Conservation (phyloP, 2,888 invertebrate species). For the Onchidella celtica region DNA sequence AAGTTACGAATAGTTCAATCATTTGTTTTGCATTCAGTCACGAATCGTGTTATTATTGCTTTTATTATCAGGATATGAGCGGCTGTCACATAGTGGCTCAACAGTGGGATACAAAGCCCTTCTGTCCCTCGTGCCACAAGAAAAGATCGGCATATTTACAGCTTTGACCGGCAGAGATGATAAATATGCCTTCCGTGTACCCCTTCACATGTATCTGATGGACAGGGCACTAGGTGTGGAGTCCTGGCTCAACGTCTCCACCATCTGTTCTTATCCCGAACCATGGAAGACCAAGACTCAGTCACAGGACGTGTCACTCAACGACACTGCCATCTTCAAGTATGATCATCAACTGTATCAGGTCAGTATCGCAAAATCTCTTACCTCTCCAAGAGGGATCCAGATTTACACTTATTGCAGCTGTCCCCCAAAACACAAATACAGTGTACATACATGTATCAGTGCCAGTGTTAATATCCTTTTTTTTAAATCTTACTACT, state of each 20-base stretch:
- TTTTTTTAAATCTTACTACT: not conserved
- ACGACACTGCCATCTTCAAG: not conserved
- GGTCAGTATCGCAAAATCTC: not conserved
- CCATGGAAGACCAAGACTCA: slow-evolving; percentile 56
- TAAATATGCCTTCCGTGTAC: not conserved
- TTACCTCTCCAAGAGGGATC: not conserved
- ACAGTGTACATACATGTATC: not conserved
- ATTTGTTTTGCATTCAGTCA: too few relatives aligned
- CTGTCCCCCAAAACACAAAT: not conserved
- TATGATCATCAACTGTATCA: not conserved
- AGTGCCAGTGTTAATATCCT: not conserved
- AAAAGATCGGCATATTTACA: slow-evolving; percentile 33
- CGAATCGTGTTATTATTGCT: not conserved
- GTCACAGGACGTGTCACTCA: not conserved
- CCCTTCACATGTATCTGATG: slow-evolving; percentile 44
- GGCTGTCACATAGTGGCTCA: slow-evolving; percentile 31
- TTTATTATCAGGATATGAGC: slow-evolving; percentile 16
- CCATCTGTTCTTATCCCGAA: slow-evolving; percentile 73
- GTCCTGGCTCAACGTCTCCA: slow-evolving; percentile 70
- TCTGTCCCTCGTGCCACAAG: slow-evolving; percentile 9
- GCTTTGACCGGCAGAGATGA: slow-evolving; percentile 8
- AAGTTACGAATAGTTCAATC: too few relatives aligned
- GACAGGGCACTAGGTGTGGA: slow-evolving; percentile 46
- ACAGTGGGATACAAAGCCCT: slow-evolving; percentile 35
- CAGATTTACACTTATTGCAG: not conserved